Conservation (phyloP, 2,888 invertebrate genomes). For the Cremastobaeus sp. region DNA sequence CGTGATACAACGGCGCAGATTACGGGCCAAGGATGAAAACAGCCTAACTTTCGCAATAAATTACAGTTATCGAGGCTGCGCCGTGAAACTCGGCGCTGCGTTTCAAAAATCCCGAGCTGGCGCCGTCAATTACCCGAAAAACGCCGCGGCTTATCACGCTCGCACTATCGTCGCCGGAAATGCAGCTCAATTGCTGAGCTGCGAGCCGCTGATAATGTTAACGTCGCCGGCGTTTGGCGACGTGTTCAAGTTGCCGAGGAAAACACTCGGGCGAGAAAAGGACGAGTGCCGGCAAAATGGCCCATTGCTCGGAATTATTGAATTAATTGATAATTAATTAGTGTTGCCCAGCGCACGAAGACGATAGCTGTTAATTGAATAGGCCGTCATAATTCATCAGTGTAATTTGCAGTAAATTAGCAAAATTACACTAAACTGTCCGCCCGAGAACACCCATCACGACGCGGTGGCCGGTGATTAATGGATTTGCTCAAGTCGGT, state of each 20-base stretch:
- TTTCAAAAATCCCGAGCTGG: constrained; percentile 4
- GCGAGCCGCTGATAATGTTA: no score
- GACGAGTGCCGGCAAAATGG: no score
- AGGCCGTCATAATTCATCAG: constrained; percentile 29
- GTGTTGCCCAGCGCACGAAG: constrained; percentile 1
- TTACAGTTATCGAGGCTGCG: constrained; percentile 31
- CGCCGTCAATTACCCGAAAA: constrained; percentile 8
- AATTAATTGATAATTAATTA: no score
- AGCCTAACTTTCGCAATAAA: constrained; percentile 40
- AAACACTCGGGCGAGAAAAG: no score
- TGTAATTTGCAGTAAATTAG: constrained; percentile 28
- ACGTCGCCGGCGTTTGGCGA: no score
- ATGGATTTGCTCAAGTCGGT: no score
- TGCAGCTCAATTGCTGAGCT: no score
- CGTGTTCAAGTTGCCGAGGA: no score
- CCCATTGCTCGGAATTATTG: no score
- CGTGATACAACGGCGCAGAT: constrained; percentile 32
- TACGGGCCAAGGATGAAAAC: constrained; percentile 35
- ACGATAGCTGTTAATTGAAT: constrained; percentile 21
- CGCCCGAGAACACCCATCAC: not conserved
- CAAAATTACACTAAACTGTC: constrained; percentile 18
- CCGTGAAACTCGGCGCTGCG: constrained; percentile 23
- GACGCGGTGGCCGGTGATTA: no score
- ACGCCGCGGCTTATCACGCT: no score
- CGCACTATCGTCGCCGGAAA: no score